Conservation (phyloP, 2,797 vertebrate genomes). For the Podarcis lilfordi region DNA sequence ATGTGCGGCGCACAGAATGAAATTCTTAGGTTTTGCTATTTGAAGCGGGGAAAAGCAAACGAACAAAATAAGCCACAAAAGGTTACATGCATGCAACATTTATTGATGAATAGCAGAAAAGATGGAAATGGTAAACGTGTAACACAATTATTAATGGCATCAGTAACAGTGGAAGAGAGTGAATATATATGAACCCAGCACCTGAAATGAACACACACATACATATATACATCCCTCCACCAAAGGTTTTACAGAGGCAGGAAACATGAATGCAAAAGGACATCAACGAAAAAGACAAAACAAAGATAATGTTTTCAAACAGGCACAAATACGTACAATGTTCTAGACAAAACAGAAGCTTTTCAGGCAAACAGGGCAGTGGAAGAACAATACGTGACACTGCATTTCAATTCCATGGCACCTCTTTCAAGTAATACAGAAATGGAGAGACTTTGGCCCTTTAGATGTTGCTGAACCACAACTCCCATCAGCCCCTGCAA, state of each 20-base stretch:
- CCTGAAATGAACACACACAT: neutral
- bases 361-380: neutral
- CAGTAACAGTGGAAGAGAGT: neutral
- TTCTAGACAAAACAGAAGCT: neutral
- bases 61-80: slow-evolving; percentile 17
- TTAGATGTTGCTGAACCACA: too few relatives aligned
- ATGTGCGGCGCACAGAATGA: neutral
- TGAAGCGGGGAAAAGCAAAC: neutral
- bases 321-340: neutral
- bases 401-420: neutral
- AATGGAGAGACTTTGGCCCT: too few relatives aligned
- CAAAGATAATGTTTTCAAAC: neutral
- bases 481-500: too few relatives aligned
- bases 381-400: neutral
- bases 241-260: neutral
- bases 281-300: neutral
- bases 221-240: neutral
- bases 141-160: neutral
- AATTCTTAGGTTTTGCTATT: neutral
- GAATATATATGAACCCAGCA: neutral
- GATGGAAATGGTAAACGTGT: neutral
- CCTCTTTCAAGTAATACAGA: too few relatives aligned
- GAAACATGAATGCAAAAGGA: neutral
- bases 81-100: slow-evolving; percentile 27
- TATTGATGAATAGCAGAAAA: slow-evolving; percentile 9